Conservation (phyloP, 2,797 vertebrate genomes). For the Labroides dimidiatus region DNA sequence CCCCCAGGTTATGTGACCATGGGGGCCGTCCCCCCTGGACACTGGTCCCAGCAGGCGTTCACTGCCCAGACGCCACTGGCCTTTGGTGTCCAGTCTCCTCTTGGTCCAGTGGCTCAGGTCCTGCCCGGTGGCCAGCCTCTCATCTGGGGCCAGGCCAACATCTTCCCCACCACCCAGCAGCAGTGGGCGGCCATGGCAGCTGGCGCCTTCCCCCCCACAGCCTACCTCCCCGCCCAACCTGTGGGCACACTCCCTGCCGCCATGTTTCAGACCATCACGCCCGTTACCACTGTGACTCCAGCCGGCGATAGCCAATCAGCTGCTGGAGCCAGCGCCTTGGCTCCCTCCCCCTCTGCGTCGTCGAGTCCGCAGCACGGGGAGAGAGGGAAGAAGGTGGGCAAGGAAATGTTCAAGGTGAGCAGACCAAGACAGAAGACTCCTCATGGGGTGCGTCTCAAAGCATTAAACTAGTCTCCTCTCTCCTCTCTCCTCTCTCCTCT, state of each 20-base stretch:
- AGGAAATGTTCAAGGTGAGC: constrained; percentile 84
- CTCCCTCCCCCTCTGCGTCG: constrained; percentile 82
- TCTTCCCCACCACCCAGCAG: constrained; percentile 96
- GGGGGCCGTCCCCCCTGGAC: constrained; percentile 96
- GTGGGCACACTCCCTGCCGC: constrained; percentile 96
- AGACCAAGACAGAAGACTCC: not conserved
- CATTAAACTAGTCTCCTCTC: too few species aligned
- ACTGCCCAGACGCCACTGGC: constrained; percentile 92
- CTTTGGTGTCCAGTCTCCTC: constrained; percentile 93
- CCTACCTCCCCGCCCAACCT: constrained; percentile 98
- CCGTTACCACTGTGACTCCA: constrained; percentile 88
- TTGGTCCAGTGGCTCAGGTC: constrained; percentile 92
- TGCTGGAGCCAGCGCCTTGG: constrained; percentile 69
- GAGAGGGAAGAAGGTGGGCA: constrained; percentile 90
- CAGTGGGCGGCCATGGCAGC: constrained; percentile 97
- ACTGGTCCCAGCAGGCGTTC: constrained; percentile 97
- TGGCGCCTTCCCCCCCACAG: constrained; percentile 94
- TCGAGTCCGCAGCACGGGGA: constrained; percentile 94
- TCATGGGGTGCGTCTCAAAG: too few species aligned
- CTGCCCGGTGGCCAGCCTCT: constrained; percentile 96
- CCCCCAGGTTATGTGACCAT: constrained; percentile 96
- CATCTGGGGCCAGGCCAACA: constrained; percentile 95
- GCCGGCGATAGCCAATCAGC: constrained; percentile 83
- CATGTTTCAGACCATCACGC: constrained; percentile 96
- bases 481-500: too few species aligned